These are phyloP conservation scores for Zeugodacus cucurbitae DNA, from an alignment of 1,140 invertebrate species.

Conservation along the genomic window DNA sequence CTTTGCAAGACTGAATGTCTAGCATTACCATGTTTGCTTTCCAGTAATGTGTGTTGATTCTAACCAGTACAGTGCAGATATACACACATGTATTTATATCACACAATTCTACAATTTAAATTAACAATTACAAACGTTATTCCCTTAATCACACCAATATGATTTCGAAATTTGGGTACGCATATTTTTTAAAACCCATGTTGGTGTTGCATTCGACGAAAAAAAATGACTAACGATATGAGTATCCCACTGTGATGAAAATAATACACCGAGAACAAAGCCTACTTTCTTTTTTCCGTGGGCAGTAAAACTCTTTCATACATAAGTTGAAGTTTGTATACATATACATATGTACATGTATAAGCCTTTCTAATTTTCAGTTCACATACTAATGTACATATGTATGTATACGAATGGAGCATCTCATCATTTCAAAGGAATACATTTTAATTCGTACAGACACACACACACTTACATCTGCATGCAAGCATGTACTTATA, in stretches of 20 bases:
- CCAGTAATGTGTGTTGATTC: too few species aligned
- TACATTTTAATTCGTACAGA: not conserved
- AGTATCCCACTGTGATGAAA: not conserved
- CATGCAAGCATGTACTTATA: not conserved
- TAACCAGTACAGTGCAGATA: not conserved
- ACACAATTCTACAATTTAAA: not conserved
- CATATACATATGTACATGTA: not conserved
- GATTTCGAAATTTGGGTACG: not conserved
- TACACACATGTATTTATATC: not conserved
- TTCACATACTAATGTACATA: too few species aligned
- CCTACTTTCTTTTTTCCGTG: conserved; percentile 10
- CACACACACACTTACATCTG: not conserved
- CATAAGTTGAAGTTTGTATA: not conserved
- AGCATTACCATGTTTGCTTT: too few species aligned
- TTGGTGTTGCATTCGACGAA: not conserved
- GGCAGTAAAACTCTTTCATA: not conserved
- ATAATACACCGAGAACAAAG: not conserved
- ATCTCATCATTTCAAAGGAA: not conserved
- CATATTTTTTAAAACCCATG: not conserved
- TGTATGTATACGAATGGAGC: not conserved
- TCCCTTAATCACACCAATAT: not conserved
- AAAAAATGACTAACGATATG: not conserved
- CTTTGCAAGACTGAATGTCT: too few species aligned
- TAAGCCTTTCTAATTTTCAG: too few species aligned
- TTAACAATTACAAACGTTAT: not conserved